Evolutionary conservation across 2,113 vertebrate species (phyloP).

Genomic region (Zeus faber): DNA sequence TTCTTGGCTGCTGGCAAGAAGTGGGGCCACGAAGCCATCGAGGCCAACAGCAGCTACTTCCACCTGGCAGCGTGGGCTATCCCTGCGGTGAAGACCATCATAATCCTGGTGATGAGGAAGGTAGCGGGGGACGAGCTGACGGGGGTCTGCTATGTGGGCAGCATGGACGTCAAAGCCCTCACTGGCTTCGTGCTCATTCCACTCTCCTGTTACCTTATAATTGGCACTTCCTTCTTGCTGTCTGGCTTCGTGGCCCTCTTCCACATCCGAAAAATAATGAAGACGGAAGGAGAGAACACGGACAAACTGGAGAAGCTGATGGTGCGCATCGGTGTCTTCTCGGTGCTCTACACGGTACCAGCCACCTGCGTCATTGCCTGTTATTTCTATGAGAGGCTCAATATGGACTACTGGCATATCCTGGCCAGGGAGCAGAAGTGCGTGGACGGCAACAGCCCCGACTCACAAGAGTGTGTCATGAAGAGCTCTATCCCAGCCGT

Average conservation of each 20-base stretch:
- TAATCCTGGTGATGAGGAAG: constrained; percentile 92
- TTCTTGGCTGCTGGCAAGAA: constrained; percentile 96
- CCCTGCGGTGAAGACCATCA: constrained; percentile 93
- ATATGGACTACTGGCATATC: constrained; percentile 90
- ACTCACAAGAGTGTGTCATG: constrained; percentile 87
- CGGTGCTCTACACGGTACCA: constrained; percentile 91
- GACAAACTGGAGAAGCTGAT: constrained; percentile 96
- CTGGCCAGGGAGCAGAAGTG: constrained; percentile 83
- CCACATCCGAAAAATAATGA: constrained; percentile 95
- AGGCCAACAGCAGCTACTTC: constrained; percentile 97
- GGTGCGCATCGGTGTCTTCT: constrained; percentile 96
- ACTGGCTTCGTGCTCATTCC: constrained; percentile 94
- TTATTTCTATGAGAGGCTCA: constrained; percentile 94
- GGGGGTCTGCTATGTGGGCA: constrained; percentile 93
- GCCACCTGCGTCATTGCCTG: constrained; percentile 97
- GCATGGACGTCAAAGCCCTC: constrained; percentile 92
- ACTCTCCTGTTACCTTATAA: constrained; percentile 89
- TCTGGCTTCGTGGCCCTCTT: constrained; percentile 97
- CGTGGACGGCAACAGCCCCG: constrained; percentile 59
- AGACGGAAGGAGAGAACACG: constrained; percentile 94
- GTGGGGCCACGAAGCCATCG: constrained; percentile 98
- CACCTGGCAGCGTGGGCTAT: constrained; percentile 96
- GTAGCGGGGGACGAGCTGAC: constrained; percentile 97
- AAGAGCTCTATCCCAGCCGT: constrained; percentile 88
- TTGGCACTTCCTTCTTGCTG: constrained; percentile 93